These are phyloP conservation scores for Chironomus riparius DNA, from an alignment of 2,888 invertebrate species.

Conservation along the genomic window DNA sequence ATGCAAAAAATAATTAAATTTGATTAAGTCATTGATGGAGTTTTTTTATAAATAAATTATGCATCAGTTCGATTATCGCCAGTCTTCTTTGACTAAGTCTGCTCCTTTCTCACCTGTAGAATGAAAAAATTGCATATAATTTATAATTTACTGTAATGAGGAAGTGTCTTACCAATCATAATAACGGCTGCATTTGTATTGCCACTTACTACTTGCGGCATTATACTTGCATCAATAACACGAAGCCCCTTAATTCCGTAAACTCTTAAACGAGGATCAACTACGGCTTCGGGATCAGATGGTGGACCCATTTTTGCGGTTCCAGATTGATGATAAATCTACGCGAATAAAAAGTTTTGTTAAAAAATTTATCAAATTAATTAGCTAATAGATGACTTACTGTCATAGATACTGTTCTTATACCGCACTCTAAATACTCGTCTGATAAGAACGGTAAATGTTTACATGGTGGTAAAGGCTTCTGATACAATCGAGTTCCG, in stretches of 20 bases:
- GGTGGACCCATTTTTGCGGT: constrained; percentile 83
- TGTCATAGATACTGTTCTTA: constrained; percentile 78
- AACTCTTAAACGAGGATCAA: constrained; percentile 67
- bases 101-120: constrained; percentile 63
- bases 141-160: not conserved
- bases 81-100: constrained; percentile 77
- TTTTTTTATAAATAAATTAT: no score
- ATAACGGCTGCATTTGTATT: constrained; percentile 88
- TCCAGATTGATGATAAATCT: constrained; percentile 78
- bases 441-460: constrained; percentile 65
- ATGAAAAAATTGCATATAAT: not conserved
- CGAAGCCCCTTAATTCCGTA: constrained; percentile 69
- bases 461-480: constrained; percentile 70
- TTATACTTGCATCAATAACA: constrained; percentile 79
- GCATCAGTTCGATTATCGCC: constrained; percentile 40
- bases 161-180: constrained; percentile 54
- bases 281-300: constrained; percentile 69
- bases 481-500: constrained; percentile 63
- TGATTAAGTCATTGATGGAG: no score
- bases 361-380: constrained; percentile 54
- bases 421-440: constrained; percentile 79
- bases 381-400: constrained; percentile 63
- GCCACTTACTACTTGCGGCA: constrained; percentile 81
- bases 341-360: constrained; percentile 43
- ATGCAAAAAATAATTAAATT: not conserved